Evolutionary conservation across 1,140 invertebrate genomes (phyloP).

Genomic region (Euura saliciscinereae): DNA sequence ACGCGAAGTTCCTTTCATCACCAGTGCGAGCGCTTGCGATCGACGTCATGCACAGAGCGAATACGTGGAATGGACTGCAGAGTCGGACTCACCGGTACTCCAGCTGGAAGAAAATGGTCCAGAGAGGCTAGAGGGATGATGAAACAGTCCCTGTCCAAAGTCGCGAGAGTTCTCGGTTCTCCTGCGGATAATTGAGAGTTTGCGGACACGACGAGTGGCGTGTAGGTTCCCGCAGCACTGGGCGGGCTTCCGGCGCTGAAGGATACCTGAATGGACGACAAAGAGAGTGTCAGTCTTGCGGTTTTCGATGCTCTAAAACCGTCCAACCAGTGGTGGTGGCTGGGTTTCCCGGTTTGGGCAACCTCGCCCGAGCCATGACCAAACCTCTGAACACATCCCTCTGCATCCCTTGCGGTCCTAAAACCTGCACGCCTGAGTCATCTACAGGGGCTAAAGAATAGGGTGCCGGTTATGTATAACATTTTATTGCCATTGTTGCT

Average conservation of each 20-base stretch:
- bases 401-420: background rate
- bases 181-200: conserved; percentile 57
- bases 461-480: background rate
- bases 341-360: background rate
- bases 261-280: conserved; percentile 40
- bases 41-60: too few relatives aligned
- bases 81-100: conserved; percentile 74
- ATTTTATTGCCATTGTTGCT: background rate
- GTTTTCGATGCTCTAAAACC: background rate
- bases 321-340: conserved; percentile 14
- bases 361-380: too few relatives aligned
- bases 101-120: conserved; percentile 83
- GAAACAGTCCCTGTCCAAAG: conserved; percentile 84
- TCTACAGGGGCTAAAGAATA: background rate
- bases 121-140: conserved; percentile 87
- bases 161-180: conserved; percentile 75
- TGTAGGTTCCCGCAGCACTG: conserved; percentile 46
- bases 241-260: conserved; percentile 45
- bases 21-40: too few relatives aligned
- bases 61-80: too few relatives aligned
- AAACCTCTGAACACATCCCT: background rate
- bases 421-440: background rate
- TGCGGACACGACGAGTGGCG: conserved; percentile 53
- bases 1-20: too few relatives aligned
- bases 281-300: background rate